Evolutionary conservation across 1,140 invertebrate genomes (phyloP), one percentile per base, ranked within the genome.

Genomic region (Stenopsyche tienmushanensis): DNA sequence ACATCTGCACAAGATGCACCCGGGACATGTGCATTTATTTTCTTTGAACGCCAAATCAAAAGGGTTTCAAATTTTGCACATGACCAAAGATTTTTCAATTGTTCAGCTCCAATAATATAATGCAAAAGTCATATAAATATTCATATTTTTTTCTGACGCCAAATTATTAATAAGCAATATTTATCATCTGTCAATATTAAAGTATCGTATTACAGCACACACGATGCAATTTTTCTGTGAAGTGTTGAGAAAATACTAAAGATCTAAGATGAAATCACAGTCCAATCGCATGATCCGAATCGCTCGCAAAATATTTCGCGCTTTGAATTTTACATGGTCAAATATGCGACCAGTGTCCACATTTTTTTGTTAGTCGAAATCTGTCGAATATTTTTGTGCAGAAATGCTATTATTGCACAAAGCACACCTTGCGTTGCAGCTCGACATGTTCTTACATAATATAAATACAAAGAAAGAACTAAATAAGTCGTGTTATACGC

Each of bases 371-470:
- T 54, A 34, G 52, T 54, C 25, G 25, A 54, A 54, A 54, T 54
- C 52, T 54, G 15, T 29, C 2, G 24, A 54, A 44, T 20, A 54
- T 45, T 26, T 64, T n/a, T n/a, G n/a, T n/a, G n/a, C n/a, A n/a
- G n/a, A n/a, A n/a, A n/a, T n/a, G n/a, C n/a, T n/a, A n/a, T n/a
- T 25, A 39, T 62, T 62, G 23, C 39, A 47, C 50, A 21, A 23
- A 17, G 34, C 15, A 52, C 66, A 69, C 67, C 67, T 69, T 69
- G 58, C 57, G 18, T 34, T 42, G 29, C 20, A 7, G 49, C 47
- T 52, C 41, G 26, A 25, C 29, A 25, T 34, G 21, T 59, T 65
- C 58, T 69, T 65, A 59, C 67, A 65, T 65, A 69, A 69, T 58
- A 39, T 47, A 20, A 44, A 24, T 58, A 34, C 59, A 62, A 62